Base-by-base conservation (phyloP, 2,797 vertebrate genomes). In the Falco concolor region DNA sequence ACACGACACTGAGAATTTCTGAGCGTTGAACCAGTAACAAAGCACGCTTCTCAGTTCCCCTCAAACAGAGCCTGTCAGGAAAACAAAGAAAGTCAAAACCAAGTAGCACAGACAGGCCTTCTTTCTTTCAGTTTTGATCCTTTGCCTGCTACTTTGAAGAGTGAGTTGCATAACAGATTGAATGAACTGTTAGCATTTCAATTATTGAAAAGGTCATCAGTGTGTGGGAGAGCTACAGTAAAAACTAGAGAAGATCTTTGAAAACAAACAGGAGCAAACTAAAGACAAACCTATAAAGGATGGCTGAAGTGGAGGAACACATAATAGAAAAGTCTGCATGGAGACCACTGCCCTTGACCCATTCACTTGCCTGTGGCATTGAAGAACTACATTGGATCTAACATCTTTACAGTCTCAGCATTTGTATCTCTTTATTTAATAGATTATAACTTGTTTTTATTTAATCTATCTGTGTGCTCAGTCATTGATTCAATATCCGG, bases 201-300 rank as follows among this genome's bases (percentile, higher is more conserved):
- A 96, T 95, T 84, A 94, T 95, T 93, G 80, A 95, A 96, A 95
- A 95, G 86, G 93, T 94, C 84, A 94, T 83, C 79, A 65, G 25
- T 86, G 80, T 16, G 2, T 68, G 79, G 61, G 79, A 83, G 45
- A 93, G 36, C 72, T 89, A 50, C 0, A 5, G 13, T 84, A 72
- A 86, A 89, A 89, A 38, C 65, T 42, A 23, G 76, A 54, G 77
- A 53, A 91, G 32, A 63, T 59, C 75, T 90, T 42, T 89, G 10
- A 77, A 92, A 87, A 50, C 73, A 68, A 86, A 76, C 8, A 72
- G 73, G 13, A 83, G 42, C 28, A 75, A 87, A 72, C 64, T 57
- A 21, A 34, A 95, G 50, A 32, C 42, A 78, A 89, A 74, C 27
- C 5, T 38, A 22, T 15, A 65, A 68, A 72, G 49, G 22, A 89